These are phyloP conservation scores for Heliocidaris erythrogramma DNA, from an alignment of 35 echinoderm and acorn worm genomes.

Conservation along the genomic window DNA sequence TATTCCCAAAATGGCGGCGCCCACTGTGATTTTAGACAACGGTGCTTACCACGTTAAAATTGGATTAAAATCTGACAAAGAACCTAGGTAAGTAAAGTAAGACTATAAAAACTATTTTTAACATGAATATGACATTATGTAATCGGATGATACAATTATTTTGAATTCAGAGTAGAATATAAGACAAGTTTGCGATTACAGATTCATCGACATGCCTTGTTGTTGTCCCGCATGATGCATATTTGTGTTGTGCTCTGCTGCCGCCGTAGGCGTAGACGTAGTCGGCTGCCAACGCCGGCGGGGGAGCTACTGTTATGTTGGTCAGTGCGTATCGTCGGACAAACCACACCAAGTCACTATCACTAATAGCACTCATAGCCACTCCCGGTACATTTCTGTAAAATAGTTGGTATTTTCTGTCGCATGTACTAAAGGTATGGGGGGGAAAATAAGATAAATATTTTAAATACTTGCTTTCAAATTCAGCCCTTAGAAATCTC, in stretches of 20 bases:
- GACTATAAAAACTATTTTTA: background rate
- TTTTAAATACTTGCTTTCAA: too few species aligned
- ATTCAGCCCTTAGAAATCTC: too few species aligned
- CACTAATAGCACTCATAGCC: too few species aligned
- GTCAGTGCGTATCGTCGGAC: too few species aligned
- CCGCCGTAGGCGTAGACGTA: too few species aligned
- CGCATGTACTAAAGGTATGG: too few species aligned
- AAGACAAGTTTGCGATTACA: background rate
- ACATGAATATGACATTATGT: background rate
- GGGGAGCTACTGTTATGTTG: too few species aligned
- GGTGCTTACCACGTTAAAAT: conserved; percentile 79
- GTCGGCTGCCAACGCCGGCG: too few species aligned
- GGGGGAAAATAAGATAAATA: too few species aligned
- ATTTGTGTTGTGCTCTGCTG: background rate
- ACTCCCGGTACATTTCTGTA: too few species aligned
- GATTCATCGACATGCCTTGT: background rate
- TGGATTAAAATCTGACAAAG: conserved; percentile 55
- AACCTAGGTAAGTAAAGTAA: conserved; percentile 69
- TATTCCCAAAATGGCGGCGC: conserved; percentile 56
- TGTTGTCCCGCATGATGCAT: background rate
- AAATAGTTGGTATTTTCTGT: too few species aligned
- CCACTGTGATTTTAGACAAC: conserved; percentile 71
- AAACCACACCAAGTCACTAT: too few species aligned
- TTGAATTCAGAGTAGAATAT: background rate
- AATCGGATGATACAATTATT: background rate